Evolutionary conservation across 1,140 invertebrate species (phyloP), one percentile per base, ranked within the genome.

Genomic region (Pseudachorutes palmiensis): DNA sequence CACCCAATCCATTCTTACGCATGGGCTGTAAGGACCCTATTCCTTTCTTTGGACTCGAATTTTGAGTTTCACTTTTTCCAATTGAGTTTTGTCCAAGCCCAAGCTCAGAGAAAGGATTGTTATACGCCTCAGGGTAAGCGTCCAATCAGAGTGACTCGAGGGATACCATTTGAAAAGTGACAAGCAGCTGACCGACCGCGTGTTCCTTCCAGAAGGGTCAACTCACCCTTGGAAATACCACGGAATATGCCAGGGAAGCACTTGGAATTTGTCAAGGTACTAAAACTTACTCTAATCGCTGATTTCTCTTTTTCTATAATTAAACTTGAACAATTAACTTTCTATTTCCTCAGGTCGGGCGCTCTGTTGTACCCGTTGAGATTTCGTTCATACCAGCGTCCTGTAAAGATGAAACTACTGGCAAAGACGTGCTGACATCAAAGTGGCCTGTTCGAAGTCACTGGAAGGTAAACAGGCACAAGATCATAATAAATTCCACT

Each of bases 171-270:
- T 45, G 19, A 19, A 45, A 45, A 9, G 36, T 12, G 19, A 45
- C 36, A 19, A 12, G 36, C 36, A 12, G 9, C 36, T 45, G 12
- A 5, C 51, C 24, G 24, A 26, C 51, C 24, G 3, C 51, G 24
- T 9, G 51, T 55, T 22, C 12, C 9, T 5, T 14, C 24, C 12
- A 5, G 24, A 55, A 55, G 12, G 19, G 36, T 41, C 19, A 5
- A 55, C 30, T 61, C 5, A 61, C 19, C 9, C 32, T 14, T 9
- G 5, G 30, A 61, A 5, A n/a, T n/a, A n/a, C n/a, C n/a, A n/a
- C n/a, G n/a, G n/a, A 64, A 48, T 33, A 72, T 72, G 70, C 67
- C 70, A 30, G 67, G 67, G 29, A 69, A 67, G n/a, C 67, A 69
- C 26, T 33, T 69, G 19, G 70, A 72, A 60, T 72, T 62, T 57